Conservation (phyloP, 2,888 invertebrate species). For the Drosophila peninsularis region DNA sequence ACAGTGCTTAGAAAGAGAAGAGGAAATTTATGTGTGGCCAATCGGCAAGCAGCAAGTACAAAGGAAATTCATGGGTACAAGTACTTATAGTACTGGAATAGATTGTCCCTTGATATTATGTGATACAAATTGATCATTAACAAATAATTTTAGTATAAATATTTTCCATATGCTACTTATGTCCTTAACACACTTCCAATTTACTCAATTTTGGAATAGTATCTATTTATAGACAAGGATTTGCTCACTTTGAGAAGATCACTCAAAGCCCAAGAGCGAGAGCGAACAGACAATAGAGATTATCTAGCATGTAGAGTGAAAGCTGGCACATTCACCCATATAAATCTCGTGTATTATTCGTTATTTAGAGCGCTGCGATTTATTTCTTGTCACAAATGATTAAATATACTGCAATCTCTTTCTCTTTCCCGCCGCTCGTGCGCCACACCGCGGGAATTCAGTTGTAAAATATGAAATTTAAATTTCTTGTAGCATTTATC, state of each 20-base stretch:
- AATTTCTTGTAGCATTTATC: slow-evolving; percentile 64
- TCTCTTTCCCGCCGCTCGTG: slow-evolving; percentile 7
- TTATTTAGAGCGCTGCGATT: slow-evolving; percentile 59
- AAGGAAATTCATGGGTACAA: background rate
- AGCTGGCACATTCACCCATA: slow-evolving; percentile 17
- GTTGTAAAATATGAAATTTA: slow-evolving; percentile 54
- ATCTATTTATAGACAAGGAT: slow-evolving; percentile 52
- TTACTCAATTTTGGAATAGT: slow-evolving; percentile 49
- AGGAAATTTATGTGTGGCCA: background rate
- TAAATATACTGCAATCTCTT: slow-evolving; percentile 57
- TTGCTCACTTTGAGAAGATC: slow-evolving; percentile 41
- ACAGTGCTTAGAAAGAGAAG: too few relatives aligned
- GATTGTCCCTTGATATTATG: background rate
- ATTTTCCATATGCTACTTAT: background rate
- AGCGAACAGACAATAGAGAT: slow-evolving; percentile 24
- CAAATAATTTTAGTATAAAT: background rate
- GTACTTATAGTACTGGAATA: background rate
- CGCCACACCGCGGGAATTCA: slow-evolving; percentile 17
- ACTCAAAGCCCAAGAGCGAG: slow-evolving; percentile 30
- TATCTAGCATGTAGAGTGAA: slow-evolving; percentile 11
- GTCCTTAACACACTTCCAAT: slow-evolving; percentile 24
- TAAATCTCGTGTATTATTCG: slow-evolving; percentile 15
- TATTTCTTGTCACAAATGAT: slow-evolving; percentile 79
- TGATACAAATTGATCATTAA: too few relatives aligned
- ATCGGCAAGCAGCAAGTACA: background rate